Evolutionary conservation across 2,797 vertebrate genomes (phyloP).

Genomic region (Rhinichthys osculus): DNA sequence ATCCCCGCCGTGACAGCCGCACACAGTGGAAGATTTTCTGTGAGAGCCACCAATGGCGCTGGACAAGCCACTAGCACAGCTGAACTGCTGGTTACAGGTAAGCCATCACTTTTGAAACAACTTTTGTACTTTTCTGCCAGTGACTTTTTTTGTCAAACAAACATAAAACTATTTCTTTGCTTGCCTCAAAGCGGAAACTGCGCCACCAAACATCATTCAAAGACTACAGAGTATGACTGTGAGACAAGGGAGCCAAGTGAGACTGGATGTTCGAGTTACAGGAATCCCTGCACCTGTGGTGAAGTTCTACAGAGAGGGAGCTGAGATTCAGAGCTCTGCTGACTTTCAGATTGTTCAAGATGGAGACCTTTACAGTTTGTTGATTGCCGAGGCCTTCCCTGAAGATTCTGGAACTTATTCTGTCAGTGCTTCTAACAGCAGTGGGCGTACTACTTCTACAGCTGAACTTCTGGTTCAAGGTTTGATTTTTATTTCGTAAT

Average conservation of each 20-base stretch:
- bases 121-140: background rate
- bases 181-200: constrained; percentile 84
- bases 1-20: constrained; percentile 90
- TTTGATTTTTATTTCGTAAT: constrained; percentile 57
- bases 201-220: constrained; percentile 92
- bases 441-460: constrained; percentile 94
- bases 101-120: constrained; percentile 56
- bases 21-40: constrained; percentile 92
- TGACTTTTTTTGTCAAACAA: constrained; percentile 2
- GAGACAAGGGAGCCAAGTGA: constrained; percentile 95
- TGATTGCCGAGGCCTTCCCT: constrained; percentile 95
- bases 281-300: constrained; percentile 98
- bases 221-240: constrained; percentile 95
- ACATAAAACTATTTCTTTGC: background rate
- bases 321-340: constrained; percentile 97
- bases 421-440: constrained; percentile 92
- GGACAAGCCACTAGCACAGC: constrained; percentile 99
- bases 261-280: constrained; percentile 91
- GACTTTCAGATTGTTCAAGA: constrained; percentile 98
- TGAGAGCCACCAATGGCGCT: constrained; percentile 96
- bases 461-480: constrained; percentile 93
- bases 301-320: constrained; percentile 98
- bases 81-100: constrained; percentile 96
- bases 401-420: constrained; percentile 98
- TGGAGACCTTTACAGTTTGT: constrained; percentile 94